phyloP scores from a whole-genome alignment of 23 tunicate species.

The Phallusia fumigata region DNA sequence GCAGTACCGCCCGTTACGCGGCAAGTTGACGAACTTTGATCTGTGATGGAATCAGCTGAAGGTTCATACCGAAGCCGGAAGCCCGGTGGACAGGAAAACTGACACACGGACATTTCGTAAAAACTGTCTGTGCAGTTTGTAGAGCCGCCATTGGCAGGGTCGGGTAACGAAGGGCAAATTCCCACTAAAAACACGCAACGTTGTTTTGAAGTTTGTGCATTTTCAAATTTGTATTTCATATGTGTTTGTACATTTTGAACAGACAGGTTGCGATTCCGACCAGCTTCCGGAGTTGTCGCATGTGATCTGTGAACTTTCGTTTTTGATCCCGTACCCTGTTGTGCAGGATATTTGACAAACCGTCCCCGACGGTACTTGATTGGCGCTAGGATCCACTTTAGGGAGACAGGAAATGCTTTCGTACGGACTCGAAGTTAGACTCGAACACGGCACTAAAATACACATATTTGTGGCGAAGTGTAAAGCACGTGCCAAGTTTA shows the following conservation, averaged over 20 bases:
- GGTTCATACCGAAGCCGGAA: constrained; percentile 22
- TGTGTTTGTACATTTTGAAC: constrained; percentile 35
- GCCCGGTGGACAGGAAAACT: constrained; percentile 47
- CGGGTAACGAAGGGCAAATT: constrained; percentile 19
- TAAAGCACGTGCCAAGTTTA: no score
- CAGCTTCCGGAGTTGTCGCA: constrained; percentile 12
- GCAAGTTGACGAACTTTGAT: neutral
- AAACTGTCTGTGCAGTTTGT: constrained; percentile 36
- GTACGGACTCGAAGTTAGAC: neutral
- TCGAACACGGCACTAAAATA: neutral
- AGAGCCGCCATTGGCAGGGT: constrained; percentile 65
- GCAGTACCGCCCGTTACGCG: constrained; percentile 7
- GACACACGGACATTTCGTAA: constrained; percentile 53
- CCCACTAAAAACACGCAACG: constrained; percentile 17
- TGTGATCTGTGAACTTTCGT: neutral
- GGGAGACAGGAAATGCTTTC: neutral
- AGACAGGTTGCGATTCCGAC: neutral
- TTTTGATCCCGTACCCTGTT: constrained; percentile 23
- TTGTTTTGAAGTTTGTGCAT: neutral
- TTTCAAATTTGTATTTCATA: no score
- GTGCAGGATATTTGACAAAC: constrained; percentile 13
- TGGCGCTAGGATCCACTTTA: neutral
- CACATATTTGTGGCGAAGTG: no score
- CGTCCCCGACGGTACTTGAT: constrained; percentile 3
- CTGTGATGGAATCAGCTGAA: neutral